Conservation (phyloP, 2,797 vertebrate genomes). For the Lepilemur ruficaudatus region DNA sequence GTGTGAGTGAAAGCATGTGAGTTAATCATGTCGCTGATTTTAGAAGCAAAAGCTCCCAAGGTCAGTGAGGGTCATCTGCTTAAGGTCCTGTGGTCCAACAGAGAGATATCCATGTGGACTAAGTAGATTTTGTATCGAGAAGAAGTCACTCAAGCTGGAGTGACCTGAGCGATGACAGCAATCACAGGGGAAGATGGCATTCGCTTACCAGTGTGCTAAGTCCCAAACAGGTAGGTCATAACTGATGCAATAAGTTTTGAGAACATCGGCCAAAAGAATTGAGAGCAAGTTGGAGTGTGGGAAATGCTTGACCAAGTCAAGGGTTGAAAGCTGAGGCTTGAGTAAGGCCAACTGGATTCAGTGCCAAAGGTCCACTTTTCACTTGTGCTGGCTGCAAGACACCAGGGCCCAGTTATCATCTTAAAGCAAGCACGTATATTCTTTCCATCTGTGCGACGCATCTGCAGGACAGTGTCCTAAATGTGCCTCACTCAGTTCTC, state of each 20-base stretch:
- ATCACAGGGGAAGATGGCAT: too few species aligned
- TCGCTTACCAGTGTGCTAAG: neutral
- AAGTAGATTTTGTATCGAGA: neutral
- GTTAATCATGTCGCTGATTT: neutral
- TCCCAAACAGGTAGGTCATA: too few species aligned
- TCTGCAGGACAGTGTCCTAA: neutral
- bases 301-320: neutral
- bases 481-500: neutral
- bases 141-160: neutral
- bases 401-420: neutral
- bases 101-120: accelerated
- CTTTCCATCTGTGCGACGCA: accelerated
- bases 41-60: neutral
- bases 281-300: neutral
- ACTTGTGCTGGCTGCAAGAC: neutral
- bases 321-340: neutral
- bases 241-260: neutral
- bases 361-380: neutral
- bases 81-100: neutral
- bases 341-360: neutral
- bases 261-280: neutral
- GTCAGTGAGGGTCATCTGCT: neutral
- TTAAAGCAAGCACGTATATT: neutral
- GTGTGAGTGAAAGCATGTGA: neutral
- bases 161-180: neutral